phyloP scores from a whole-genome alignment of 2,113 vertebrate species.

The Gymnocephalus cernua region DNA sequence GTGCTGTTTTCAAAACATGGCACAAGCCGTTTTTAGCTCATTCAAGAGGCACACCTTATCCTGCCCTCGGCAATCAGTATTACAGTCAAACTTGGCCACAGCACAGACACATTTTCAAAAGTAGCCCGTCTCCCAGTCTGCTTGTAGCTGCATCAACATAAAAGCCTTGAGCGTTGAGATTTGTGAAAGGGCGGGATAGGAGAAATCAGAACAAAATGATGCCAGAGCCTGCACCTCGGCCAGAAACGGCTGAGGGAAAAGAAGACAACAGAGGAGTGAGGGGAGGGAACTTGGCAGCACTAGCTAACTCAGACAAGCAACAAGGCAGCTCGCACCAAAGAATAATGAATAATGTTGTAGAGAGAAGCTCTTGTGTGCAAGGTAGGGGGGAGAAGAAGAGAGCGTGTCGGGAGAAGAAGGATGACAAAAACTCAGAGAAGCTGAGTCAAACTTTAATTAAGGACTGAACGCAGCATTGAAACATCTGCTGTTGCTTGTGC shows the following conservation, averaged over 20 bases:
- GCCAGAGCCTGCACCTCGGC: constrained; percentile 56
- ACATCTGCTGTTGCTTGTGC: constrained; percentile 70
- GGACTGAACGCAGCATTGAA: constrained; percentile 51
- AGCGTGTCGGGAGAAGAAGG: constrained; percentile 18
- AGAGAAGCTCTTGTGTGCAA: constrained; percentile 38
- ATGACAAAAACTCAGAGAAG: constrained; percentile 56
- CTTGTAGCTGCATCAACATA: constrained; percentile 72
- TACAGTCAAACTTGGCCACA: constrained; percentile 68
- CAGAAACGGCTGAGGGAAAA: constrained; percentile 66
- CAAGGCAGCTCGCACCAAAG: constrained; percentile 49
- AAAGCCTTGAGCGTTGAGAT: constrained; percentile 64
- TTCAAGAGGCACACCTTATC: constrained; percentile 62
- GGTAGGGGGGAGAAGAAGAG: constrained; percentile 22
- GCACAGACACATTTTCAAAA: constrained; percentile 69
- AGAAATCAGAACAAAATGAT: constrained; percentile 74
- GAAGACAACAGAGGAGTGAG: constrained; percentile 56
- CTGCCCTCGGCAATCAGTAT: constrained; percentile 54
- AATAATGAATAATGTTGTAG: constrained; percentile 62
- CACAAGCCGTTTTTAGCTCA: constrained; percentile 54
- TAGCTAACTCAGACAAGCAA: constrained; percentile 56
- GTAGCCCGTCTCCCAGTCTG: constrained; percentile 70
- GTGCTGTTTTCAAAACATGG: constrained; percentile 12
- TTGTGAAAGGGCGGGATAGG: constrained; percentile 72
- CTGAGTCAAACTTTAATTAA: constrained; percentile 77
- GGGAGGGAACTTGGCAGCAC: constrained; percentile 74